Conservation (phyloP, 2,113 vertebrate genomes). For the Otolemur garnettii region DNA sequence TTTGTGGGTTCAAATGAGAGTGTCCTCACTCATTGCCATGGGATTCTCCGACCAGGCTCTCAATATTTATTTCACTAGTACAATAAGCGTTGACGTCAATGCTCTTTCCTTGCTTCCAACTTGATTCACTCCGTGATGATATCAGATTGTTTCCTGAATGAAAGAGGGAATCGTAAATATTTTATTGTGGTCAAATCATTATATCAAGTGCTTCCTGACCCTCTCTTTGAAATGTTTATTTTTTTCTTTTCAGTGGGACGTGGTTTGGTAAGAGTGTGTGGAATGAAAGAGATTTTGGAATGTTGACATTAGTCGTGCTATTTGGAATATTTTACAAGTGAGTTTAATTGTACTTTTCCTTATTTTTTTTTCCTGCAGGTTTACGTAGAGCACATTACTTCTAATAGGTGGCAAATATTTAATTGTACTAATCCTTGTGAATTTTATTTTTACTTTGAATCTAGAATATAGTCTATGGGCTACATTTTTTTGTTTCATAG, state of each 20-base stretch:
- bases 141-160: conserved; percentile 87
- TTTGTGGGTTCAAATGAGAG: neutral
- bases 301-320: neutral
- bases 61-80: conserved; percentile 62
- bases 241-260: conserved; percentile 62
- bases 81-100: conserved; percentile 65
- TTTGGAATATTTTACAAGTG: neutral
- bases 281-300: neutral
- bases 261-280: neutral
- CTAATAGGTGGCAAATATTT: neutral
- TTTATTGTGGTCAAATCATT: conserved; percentile 71
- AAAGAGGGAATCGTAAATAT: conserved; percentile 81
- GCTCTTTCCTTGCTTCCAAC: conserved; percentile 68
- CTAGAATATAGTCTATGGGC: neutral
- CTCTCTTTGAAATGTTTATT: conserved; percentile 78
- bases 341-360: neutral
- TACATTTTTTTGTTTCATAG: neutral
- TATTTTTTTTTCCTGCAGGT: neutral
- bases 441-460: neutral
- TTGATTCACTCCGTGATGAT: conserved; percentile 80
- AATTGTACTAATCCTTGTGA: neutral
- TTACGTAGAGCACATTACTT: neutral
- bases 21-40: neutral
- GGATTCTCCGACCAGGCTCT: neutral
- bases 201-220: conserved; percentile 82